These are phyloP conservation scores for Pseudomugil tenellus DNA, from an alignment of 2,797 vertebrate genomes.

Conservation along the genomic window DNA sequence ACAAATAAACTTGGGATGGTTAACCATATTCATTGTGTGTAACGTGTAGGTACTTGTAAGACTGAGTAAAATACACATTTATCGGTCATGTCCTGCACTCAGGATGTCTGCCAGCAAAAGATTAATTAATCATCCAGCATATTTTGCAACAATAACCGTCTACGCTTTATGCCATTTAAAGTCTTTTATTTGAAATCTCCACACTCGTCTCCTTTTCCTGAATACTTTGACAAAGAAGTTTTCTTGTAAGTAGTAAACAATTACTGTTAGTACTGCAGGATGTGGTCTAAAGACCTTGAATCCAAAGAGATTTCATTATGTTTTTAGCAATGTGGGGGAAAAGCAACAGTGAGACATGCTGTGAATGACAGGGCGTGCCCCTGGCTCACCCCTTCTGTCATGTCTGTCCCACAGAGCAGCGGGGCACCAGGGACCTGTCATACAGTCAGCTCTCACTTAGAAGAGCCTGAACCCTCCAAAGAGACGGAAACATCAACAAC, in stretches of 20 bases:
- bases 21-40: too few relatives aligned
- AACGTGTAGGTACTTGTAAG: too few relatives aligned
- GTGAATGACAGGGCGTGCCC: conserved; percentile 75
- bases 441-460: conserved; percentile 61
- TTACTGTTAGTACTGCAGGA: background rate
- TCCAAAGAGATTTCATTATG: background rate
- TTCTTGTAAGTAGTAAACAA: conserved; percentile 4
- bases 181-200: background rate
- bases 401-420: conserved; percentile 52
- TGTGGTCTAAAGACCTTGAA: background rate
- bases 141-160: background rate
- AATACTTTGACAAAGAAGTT: background rate
- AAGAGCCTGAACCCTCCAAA: conserved; percentile 33
- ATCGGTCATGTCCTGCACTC: too few relatives aligned
- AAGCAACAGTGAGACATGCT: conserved; percentile 38
- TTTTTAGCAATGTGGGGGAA: conserved; percentile 30
- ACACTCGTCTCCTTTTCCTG: background rate
- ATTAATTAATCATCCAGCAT: too few relatives aligned
- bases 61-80: too few relatives aligned
- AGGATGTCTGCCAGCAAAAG: too few relatives aligned
- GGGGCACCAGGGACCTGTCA: conserved; percentile 66
- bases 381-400: conserved; percentile 68
- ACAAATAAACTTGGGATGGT: too few relatives aligned
- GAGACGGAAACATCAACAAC: conserved; percentile 48
- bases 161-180: background rate